Percentiles rank a stretch among this genome's conserved stretches.
These are phyloP conservation scores for Hystrix cristata DNA, from an alignment of 2,113 vertebrate species.

Conservation along the genomic window DNA sequence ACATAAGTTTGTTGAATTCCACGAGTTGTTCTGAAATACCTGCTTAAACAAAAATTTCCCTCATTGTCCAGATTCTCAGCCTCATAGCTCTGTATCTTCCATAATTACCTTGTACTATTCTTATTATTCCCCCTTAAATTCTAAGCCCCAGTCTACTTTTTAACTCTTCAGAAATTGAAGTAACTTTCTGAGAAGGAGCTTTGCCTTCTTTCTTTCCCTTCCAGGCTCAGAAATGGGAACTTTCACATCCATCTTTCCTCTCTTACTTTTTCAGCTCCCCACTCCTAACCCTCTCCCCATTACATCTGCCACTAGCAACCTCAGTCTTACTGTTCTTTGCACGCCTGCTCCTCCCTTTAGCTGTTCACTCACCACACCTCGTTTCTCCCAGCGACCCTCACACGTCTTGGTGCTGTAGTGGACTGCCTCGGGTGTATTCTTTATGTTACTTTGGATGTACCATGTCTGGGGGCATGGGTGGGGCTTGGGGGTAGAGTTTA, in stretches of 20 bases:
- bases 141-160: not conserved
- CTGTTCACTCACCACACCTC: constrained; percentile 58
- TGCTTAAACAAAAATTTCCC: not conserved
- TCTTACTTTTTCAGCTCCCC: not conserved
- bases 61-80: not conserved
- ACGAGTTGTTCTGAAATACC: not conserved
- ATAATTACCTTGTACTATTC: not conserved
- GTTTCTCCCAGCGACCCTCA: not conserved
- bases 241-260: not conserved
- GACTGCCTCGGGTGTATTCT: not conserved
- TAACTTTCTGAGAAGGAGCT: not conserved
- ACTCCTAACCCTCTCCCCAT: not conserved
- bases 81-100: not conserved
- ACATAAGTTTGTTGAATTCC: not conserved
- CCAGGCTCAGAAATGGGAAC: not conserved
- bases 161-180: not conserved
- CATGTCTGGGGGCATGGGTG: not conserved
- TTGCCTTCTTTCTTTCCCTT: not conserved
- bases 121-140: not conserved
- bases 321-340: not conserved
- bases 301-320: not conserved
- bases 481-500: not conserved
- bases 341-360: not conserved
- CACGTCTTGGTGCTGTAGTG: not conserved
- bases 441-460: constrained; percentile 29